These are phyloP conservation scores for Alaudala cheleensis DNA, from an alignment of 2,113 vertebrate genomes.

Conservation along the genomic window DNA sequence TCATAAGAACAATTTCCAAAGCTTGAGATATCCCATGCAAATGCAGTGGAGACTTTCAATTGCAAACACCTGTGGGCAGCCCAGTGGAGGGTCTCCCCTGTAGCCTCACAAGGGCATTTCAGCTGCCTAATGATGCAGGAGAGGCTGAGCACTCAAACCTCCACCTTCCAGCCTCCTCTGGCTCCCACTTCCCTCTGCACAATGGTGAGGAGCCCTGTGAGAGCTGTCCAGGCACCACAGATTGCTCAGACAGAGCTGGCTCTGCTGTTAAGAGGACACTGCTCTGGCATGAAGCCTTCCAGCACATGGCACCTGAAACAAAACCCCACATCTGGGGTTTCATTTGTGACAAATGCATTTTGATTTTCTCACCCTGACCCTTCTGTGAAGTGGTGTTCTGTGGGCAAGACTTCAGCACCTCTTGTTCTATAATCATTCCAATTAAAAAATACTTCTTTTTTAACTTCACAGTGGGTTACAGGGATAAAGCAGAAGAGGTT, in stretches of 20 bases:
- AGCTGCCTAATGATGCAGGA: neutral
- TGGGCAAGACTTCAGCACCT: neutral
- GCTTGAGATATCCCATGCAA: neutral
- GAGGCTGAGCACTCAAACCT: neutral
- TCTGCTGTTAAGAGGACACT: neutral
- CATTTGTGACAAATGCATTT: neutral
- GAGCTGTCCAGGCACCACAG: neutral
- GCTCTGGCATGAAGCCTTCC: neutral
- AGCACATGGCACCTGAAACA: neutral
- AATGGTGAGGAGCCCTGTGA: fast-evolving
- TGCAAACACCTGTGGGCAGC: neutral
- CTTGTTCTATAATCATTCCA: neutral
- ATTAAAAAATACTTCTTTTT: neutral
- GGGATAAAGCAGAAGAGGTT: neutral
- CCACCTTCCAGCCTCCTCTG: neutral
- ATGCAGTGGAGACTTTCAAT: neutral
- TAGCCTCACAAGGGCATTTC: neutral
- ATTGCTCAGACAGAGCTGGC: neutral
- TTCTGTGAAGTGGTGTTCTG: neutral
- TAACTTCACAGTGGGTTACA: neutral
- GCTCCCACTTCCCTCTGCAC: neutral
- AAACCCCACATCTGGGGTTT: neutral
- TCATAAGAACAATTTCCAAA: neutral
- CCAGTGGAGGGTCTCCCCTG: neutral
- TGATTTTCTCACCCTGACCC: neutral